Evolutionary conservation across 2,113 vertebrate genomes (phyloP).

Genomic region (Brachirus orientalis): DNA sequence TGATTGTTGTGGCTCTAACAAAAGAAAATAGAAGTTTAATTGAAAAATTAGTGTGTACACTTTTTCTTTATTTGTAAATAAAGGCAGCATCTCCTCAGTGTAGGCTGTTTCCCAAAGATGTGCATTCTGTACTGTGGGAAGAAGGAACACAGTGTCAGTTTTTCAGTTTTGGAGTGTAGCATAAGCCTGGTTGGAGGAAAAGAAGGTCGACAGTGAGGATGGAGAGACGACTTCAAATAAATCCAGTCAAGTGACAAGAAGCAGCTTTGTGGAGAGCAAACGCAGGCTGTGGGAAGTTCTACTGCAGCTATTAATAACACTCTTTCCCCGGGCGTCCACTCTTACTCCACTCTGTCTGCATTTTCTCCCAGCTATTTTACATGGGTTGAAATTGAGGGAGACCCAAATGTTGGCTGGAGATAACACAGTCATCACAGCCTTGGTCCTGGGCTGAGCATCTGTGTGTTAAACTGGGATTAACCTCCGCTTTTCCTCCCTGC

Average conservation of each 20-base stretch:
- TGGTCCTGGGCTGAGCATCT: slow-evolving; percentile 86
- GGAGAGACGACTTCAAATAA: slow-evolving; percentile 90
- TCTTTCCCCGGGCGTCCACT: slow-evolving; percentile 90
- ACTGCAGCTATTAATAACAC: slow-evolving; percentile 95
- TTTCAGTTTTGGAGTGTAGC: slow-evolving; percentile 58
- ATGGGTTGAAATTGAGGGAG: slow-evolving; percentile 90
- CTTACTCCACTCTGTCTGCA: slow-evolving; percentile 84
- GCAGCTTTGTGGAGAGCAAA: slow-evolving; percentile 75
- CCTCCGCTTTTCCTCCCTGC: slow-evolving; percentile 80
- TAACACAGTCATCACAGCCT: slow-evolving; percentile 91
- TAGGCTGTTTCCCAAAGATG: too few relatives aligned
- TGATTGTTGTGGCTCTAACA: too few relatives aligned
- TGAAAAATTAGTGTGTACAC: too few relatives aligned
- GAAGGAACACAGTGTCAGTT: neutral
- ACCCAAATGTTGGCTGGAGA: slow-evolving; percentile 96
- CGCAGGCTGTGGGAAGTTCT: slow-evolving; percentile 83
- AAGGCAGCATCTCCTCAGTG: neutral
- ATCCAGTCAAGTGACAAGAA: slow-evolving; percentile 86
- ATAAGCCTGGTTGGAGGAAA: slow-evolving; percentile 81
- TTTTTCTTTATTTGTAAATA: too few relatives aligned
- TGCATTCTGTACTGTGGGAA: slow-evolving; percentile 3
- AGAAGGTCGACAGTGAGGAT: slow-evolving; percentile 46
- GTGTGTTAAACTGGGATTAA: slow-evolving; percentile 96
- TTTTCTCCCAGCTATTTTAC: slow-evolving; percentile 91
- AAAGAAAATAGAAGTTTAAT: too few relatives aligned